These are phyloP conservation scores for Tetrapedia diversipes DNA, from an alignment of 2,888 invertebrate species.

Conservation along the genomic window DNA sequence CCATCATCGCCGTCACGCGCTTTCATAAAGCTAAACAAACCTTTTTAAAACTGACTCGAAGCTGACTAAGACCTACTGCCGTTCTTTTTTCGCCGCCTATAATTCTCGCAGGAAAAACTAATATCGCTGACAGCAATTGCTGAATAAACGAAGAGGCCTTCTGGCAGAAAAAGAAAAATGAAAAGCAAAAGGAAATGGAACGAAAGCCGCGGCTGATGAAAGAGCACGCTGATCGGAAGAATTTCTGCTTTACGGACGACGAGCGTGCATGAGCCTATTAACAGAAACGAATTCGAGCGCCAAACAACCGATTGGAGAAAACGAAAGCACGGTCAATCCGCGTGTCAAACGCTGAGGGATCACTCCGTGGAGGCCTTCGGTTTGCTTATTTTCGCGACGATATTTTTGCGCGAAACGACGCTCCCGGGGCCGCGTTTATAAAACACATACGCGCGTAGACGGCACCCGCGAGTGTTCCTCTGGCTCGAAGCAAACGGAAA, in stretches of 20 bases:
- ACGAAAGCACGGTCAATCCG: constrained; percentile 38
- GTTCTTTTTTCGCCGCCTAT: background rate
- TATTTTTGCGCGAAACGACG: constrained; percentile 72
- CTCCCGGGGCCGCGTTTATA: constrained; percentile 34
- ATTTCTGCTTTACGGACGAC: background rate
- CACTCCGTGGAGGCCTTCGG: constrained; percentile 50
- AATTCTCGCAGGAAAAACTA: constrained; percentile 8
- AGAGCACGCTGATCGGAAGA: no score
- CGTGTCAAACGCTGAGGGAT: constrained; percentile 60
- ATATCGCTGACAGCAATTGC: constrained; percentile 3
- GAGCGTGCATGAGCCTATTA: background rate
- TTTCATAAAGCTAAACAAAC: background rate
- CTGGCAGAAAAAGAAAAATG: background rate
- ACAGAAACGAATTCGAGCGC: background rate
- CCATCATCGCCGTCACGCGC: background rate
- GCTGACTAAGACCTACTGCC: background rate
- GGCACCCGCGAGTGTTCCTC: constrained; percentile 20
- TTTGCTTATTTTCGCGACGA: constrained; percentile 71
- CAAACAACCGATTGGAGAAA: background rate
- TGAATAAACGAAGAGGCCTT: background rate
- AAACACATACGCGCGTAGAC: constrained; percentile 40
- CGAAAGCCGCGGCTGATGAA: background rate
- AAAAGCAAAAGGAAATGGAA: background rate
- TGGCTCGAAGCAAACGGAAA: constrained; percentile 45
- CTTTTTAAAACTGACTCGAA: background rate